These are phyloP conservation scores for Bubo scandiacus DNA, from an alignment of 2,113 vertebrate species.

Conservation along the genomic window DNA sequence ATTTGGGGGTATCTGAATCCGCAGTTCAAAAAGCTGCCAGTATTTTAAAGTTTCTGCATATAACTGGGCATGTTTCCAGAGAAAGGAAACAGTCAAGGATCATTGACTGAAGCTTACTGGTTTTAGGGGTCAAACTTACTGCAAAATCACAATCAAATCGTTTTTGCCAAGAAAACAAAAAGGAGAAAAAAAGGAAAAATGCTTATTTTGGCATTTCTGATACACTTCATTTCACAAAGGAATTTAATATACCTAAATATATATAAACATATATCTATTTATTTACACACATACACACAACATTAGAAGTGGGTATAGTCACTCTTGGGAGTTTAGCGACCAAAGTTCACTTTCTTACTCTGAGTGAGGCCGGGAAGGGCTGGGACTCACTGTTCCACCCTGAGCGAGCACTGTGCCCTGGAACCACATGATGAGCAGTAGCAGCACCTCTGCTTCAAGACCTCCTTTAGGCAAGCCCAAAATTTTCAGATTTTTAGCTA, in stretches of 20 bases:
- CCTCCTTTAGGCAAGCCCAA: background rate
- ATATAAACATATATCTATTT: background rate
- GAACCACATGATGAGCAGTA: rapidly evolving
- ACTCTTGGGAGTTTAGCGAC: background rate
- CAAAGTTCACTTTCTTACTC: background rate
- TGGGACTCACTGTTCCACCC: background rate
- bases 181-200: rapidly evolving
- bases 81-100: background rate
- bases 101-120: background rate
- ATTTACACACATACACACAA: background rate
- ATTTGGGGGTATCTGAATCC: background rate
- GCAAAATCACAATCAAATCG: background rate
- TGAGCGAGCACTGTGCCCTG: rapidly evolving
- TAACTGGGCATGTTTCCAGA: background rate
- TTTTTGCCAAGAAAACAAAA: background rate
- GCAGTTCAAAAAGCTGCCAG: background rate
- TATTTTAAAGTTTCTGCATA: background rate
- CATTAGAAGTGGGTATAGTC: background rate
- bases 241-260: background rate
- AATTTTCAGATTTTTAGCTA: background rate
- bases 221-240: background rate
- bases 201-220: background rate
- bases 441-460: background rate
- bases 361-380: background rate
- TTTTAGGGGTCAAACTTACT: background rate